phyloP scores from a whole-genome alignment of 2,888 invertebrate genomes.

The Diarsia mendica region DNA sequence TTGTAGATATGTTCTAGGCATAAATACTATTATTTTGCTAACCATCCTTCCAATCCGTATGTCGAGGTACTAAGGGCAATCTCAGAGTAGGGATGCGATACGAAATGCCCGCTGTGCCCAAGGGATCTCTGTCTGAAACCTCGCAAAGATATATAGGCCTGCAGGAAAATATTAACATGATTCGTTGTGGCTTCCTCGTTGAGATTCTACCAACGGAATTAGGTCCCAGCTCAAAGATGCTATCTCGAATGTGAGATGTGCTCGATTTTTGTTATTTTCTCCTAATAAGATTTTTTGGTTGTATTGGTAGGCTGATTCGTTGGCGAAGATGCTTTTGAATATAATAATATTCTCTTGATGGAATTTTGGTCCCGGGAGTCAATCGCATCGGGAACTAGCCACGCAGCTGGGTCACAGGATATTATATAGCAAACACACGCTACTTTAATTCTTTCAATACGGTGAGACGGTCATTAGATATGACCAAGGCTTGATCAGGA shows the following conservation, averaged over 20 bases:
- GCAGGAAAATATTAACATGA: conserved; percentile 76
- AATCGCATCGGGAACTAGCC: background rate
- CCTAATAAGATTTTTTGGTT: conserved; percentile 56
- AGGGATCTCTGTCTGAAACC: conserved; percentile 72
- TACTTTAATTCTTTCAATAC: background rate
- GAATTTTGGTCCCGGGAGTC: background rate
- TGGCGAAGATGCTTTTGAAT: conserved; percentile 13
- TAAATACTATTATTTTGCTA: background rate
- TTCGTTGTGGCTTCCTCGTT: conserved; percentile 65
- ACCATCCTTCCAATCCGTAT: conserved; percentile 45
- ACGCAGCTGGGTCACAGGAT: background rate
- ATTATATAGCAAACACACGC: background rate
- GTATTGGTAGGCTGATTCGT: conserved; percentile 21
- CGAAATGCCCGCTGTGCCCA: conserved; percentile 73
- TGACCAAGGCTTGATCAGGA: background rate
- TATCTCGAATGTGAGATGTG: conserved; percentile 55
- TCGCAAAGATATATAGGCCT: conserved; percentile 72
- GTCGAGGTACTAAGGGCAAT: conserved; percentile 72
- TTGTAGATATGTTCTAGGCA: too few species aligned
- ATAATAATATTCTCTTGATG: background rate
- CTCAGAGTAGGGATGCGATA: conserved; percentile 79
- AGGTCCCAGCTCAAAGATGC: conserved; percentile 58
- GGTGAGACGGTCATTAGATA: background rate
- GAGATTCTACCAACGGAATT: conserved; percentile 67
- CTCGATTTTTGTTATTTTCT: conserved; percentile 61